Evolutionary conservation across 2,888 invertebrate species (phyloP), one percentile per base, ranked within the genome.

Genomic region (Xestobium rufovillosum): DNA sequence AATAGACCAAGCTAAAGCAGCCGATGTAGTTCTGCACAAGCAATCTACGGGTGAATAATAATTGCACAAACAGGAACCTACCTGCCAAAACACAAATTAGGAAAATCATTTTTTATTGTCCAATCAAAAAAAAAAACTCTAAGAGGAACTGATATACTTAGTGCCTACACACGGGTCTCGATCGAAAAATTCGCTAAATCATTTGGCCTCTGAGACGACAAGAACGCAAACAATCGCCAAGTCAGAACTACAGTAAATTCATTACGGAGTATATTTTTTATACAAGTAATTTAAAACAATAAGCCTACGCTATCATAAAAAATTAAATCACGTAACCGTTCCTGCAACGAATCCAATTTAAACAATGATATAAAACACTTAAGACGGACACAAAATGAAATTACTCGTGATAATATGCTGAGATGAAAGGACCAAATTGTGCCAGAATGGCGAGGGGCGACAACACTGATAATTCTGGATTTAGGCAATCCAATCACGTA

Each of bases 401-500:
- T 32, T 33, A 11, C n/a, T 36, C 17, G 29, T 36, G 44, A 46
- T 49, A 42, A 49, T 45, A 49, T 39, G 47, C 45, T n/a, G 46
- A 48, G 52, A 51, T 51, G 52, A 59, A 53, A 46, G 53, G 53
- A 52, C 55, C 50, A 52, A 55, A 55, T 53, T 53, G 50, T 61
- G 61, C 63, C 57, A 55, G 44, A 48, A 49, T 59, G 63, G 61
- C 63, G 54, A 56, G 57, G 55, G 53, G 56, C 53, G 56, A 53
- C 54, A 56, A 59, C 55, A 55, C 55, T 52, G 59, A 52, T 54
- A 60, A 51, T 49, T 53, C 42, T 50, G 39, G 43, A 28, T 44
- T 42, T 36, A 34, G 33, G 36, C 53, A 55, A 61, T 37, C 61
- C 52, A 72, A 78, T 87, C 85, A 89, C 80, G 90, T 90, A 52